Conservation (phyloP, 2,797 vertebrate species). For the Enteromius paludinosus region DNA sequence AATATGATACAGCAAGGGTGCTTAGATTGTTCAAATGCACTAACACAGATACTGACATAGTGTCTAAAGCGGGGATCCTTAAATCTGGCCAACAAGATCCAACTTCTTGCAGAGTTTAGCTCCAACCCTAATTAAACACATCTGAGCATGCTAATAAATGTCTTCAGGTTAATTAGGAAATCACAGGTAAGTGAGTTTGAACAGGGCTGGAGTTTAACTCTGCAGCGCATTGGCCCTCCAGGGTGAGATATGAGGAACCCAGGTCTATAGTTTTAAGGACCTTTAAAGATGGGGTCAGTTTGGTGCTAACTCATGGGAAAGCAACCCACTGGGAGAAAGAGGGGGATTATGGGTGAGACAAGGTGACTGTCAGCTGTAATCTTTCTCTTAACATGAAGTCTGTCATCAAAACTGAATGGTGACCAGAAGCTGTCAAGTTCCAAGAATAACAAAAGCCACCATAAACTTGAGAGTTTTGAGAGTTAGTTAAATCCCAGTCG, state of each 20-base stretch:
- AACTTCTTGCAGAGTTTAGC: no score
- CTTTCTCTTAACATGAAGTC: background rate
- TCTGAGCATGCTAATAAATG: no score
- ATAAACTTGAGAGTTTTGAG: background rate
- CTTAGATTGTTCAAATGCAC: background rate
- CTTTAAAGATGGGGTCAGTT: background rate
- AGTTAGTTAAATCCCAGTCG: background rate
- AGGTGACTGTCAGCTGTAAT: background rate
- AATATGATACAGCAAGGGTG: background rate
- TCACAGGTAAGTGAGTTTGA: no score
- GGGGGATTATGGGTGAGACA: constrained; percentile 21
- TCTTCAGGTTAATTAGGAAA: no score
- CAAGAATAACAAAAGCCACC: background rate
- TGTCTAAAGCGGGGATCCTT: background rate
- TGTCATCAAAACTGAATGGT: background rate
- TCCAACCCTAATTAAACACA: no score
- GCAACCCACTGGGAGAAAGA: constrained; percentile 29
- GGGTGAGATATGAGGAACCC: no score
- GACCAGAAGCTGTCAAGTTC: background rate
- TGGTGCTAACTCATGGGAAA: background rate
- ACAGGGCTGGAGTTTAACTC: no score
- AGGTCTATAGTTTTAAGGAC: background rate
- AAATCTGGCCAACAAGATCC: no score
- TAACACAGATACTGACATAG: background rate
- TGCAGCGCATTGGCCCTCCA: no score